Percentiles rank a stretch among this genome's conserved stretches.
These are phyloP conservation scores for Copidosoma floridanum DNA, from an alignment of 1,140 invertebrate genomes.

Conservation along the genomic window DNA sequence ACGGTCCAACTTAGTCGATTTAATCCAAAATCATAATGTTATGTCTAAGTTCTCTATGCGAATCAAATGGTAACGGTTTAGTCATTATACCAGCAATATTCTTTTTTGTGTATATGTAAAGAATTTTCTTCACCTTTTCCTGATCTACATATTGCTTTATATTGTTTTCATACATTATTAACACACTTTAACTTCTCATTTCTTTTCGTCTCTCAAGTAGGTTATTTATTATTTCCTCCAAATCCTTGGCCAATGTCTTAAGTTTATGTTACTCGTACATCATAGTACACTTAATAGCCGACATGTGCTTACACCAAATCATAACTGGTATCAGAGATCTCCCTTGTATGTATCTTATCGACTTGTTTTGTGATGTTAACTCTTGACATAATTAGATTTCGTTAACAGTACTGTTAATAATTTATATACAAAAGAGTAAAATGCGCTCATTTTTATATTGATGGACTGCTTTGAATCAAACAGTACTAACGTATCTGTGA, in stretches of 20 bases:
- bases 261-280: constrained; percentile 17
- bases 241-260: constrained; percentile 15
- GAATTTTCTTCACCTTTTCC: constrained; percentile 25
- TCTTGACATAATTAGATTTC: too few species aligned
- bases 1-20: too few species aligned
- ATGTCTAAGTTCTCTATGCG: constrained; percentile 27
- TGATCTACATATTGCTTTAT: constrained; percentile 31
- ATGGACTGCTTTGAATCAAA: too few species aligned
- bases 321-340: constrained; percentile 6
- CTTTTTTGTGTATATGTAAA: constrained; percentile 27
- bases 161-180: constrained; percentile 28
- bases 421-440: too few species aligned
- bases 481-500: too few species aligned
- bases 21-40: constrained; percentile 14
- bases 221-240: constrained; percentile 39
- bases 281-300: background rate
- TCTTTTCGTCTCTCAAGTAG: constrained; percentile 30
- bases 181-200: constrained; percentile 26
- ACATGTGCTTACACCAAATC: constrained; percentile 23
- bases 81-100: constrained; percentile 33
- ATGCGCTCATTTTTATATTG: too few species aligned
- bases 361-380: constrained; percentile 30
- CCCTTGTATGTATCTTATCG: constrained; percentile 22
- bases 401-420: too few species aligned
- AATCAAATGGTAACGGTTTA: constrained; percentile 24